Evolutionary conservation across 2,113 vertebrate species (phyloP).

Genomic region (Anolis sagrei): DNA sequence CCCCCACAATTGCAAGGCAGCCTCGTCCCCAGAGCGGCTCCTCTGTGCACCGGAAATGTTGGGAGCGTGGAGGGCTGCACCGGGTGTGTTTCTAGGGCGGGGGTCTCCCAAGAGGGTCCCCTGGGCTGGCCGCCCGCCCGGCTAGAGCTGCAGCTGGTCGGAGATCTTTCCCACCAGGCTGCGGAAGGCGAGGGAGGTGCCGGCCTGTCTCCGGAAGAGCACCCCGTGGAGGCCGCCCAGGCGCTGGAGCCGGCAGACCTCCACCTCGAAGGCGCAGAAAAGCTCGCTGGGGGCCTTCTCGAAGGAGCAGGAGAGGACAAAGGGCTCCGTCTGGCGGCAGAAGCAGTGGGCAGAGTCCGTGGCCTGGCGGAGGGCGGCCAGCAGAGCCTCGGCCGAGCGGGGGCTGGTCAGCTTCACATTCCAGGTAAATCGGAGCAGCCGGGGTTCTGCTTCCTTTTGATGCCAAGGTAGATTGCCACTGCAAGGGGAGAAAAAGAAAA

Average conservation of each 20-base stretch:
- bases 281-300: constrained; percentile 82
- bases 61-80: too few species aligned
- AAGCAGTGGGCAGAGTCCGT: constrained; percentile 82
- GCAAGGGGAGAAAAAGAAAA: fast-evolving
- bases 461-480: constrained; percentile 97
- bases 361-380: constrained; percentile 83
- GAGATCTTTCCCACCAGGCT: constrained; percentile 88
- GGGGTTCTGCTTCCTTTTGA: constrained; percentile 86
- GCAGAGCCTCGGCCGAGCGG: constrained; percentile 85
- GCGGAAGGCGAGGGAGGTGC: constrained; percentile 87
- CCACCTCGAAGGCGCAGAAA: constrained; percentile 83
- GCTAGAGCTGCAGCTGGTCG: constrained; percentile 86
- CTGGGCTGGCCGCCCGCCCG: too few species aligned
- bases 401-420: constrained; percentile 86
- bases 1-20: constrained; percentile 25
- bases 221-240: constrained; percentile 85
- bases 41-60: not conserved
- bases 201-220: constrained; percentile 86
- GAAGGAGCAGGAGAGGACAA: constrained; percentile 89
- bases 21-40: too few species aligned
- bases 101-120: not conserved
- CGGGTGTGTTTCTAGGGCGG: too few species aligned
- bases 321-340: constrained; percentile 86
- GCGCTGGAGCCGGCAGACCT: constrained; percentile 89
- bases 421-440: constrained; percentile 86